Evolutionary conservation across 2,113 vertebrate genomes (phyloP).

Genomic region (Nesoenas mayeri): DNA sequence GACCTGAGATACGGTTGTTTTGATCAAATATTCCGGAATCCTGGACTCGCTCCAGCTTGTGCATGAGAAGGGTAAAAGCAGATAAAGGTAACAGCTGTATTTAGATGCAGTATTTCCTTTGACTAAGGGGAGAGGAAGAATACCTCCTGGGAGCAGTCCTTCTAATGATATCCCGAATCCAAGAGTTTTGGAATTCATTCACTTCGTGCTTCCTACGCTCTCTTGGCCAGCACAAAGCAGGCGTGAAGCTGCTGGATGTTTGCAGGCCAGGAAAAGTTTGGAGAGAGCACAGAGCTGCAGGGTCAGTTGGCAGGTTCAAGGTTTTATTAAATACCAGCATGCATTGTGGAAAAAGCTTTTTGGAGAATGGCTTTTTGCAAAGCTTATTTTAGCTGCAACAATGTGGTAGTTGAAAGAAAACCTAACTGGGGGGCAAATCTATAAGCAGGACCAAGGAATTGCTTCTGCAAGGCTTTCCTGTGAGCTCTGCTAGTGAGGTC

Average conservation of each 20-base stretch:
- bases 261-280: neutral
- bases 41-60: conserved; percentile 34
- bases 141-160: neutral
- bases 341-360: neutral
- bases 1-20: neutral
- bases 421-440: neutral
- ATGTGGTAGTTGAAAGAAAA: neutral
- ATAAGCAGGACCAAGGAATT: neutral
- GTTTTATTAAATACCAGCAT: neutral
- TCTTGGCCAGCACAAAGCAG: neutral
- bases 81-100: conserved; percentile 27
- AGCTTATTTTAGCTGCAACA: neutral
- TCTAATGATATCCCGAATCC: neutral
- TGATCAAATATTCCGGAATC: neutral
- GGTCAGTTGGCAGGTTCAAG: neutral
- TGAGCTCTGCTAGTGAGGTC: neutral
- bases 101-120: conserved; percentile 31
- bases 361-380: neutral
- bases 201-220: fast-evolving
- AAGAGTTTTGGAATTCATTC: neutral
- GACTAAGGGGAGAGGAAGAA: neutral
- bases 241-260: neutral
- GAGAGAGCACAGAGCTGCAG: neutral
- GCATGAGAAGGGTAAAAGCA: neutral
- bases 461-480: neutral